These are phyloP conservation scores for Bugulina stolonifera DNA, from an alignment of 2,888 invertebrate genomes.

Conservation along the genomic window DNA sequence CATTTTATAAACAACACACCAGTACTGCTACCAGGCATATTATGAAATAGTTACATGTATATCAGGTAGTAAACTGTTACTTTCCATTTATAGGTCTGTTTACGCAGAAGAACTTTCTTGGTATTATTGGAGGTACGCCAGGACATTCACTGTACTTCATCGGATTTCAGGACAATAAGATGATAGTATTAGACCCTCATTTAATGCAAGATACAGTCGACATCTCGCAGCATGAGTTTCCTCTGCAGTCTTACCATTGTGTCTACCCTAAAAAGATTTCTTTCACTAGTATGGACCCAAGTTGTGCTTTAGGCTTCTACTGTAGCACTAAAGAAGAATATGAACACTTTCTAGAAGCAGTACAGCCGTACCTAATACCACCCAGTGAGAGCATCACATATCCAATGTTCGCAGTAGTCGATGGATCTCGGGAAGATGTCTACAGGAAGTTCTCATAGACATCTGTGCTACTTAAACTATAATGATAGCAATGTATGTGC, in stretches of 20 bases:
- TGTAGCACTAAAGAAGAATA: slow-evolving; percentile 71
- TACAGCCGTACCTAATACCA: slow-evolving; percentile 40
- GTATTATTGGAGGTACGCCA: slow-evolving; percentile 86
- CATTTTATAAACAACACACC: too few species aligned
- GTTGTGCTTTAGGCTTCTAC: slow-evolving; percentile 85
- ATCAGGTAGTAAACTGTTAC: too few species aligned
- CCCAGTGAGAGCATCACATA: slow-evolving; percentile 60
- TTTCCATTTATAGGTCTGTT: slow-evolving; percentile 7
- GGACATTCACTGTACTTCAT: slow-evolving; percentile 89
- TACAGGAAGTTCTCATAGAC: too few species aligned
- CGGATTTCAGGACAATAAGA: slow-evolving; percentile 84
- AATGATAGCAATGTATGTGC: too few species aligned
- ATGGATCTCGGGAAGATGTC: slow-evolving; percentile 55
- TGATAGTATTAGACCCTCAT: slow-evolving; percentile 89
- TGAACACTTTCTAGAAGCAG: slow-evolving; percentile 61
- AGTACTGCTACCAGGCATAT: too few species aligned
- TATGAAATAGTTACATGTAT: too few species aligned
- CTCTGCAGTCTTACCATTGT: slow-evolving; percentile 69
- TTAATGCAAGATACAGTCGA: slow-evolving; percentile 87
- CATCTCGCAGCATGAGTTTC: slow-evolving; percentile 72
- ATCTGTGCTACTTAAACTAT: too few species aligned
- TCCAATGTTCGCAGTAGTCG: slow-evolving; percentile 75
- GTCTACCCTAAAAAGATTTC: slow-evolving; percentile 77
- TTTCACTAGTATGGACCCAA: slow-evolving; percentile 81
- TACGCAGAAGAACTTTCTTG: not conserved